Evolutionary conservation across 2,888 invertebrate genomes (phyloP).

Genomic region (Brachypalpus laphriformis): DNA sequence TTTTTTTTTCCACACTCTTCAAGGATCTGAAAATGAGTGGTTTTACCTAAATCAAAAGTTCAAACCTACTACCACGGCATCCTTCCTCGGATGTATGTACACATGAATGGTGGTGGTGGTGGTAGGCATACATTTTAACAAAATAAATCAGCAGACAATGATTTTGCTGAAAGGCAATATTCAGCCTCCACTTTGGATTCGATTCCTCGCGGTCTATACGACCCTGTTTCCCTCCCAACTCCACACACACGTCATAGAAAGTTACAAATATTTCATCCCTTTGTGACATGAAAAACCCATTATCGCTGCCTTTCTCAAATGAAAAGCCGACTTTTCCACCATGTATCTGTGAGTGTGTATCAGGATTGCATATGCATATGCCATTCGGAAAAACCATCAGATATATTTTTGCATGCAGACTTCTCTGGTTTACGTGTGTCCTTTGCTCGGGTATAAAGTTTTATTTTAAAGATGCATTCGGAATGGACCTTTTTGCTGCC

Average conservation of each 20-base stretch:
- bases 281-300: slow-evolving; percentile 81
- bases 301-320: slow-evolving; percentile 76
- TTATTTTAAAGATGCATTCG: slow-evolving; percentile 63
- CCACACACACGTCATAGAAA: slow-evolving; percentile 14
- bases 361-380: slow-evolving; percentile 66
- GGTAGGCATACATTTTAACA: slow-evolving; percentile 23
- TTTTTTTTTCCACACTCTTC: background rate
- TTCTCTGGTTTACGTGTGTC: slow-evolving; percentile 56
- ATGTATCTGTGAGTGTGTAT: slow-evolving; percentile 4
- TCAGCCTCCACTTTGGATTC: slow-evolving; percentile 57
- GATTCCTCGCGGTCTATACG: slow-evolving; percentile 41
- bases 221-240: background rate
- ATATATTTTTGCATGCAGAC: slow-evolving; percentile 39
- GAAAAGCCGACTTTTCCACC: slow-evolving; percentile 39
- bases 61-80: background rate
- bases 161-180: slow-evolving; percentile 74
- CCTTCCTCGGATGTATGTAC: background rate
- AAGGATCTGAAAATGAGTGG: slow-evolving; percentile 25
- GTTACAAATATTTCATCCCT: slow-evolving; percentile 75
- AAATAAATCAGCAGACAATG: slow-evolving; percentile 72
- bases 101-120: background rate
- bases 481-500: slow-evolving; percentile 29
- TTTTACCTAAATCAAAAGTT: slow-evolving; percentile 41
- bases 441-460: slow-evolving; percentile 37
- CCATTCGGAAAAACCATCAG: slow-evolving; percentile 30